A percentile compares a stretch with the other conserved stretches of the same genome.
phyloP scores from a whole-genome alignment of 2,113 vertebrate species.

The Eulemur macaco region DNA sequence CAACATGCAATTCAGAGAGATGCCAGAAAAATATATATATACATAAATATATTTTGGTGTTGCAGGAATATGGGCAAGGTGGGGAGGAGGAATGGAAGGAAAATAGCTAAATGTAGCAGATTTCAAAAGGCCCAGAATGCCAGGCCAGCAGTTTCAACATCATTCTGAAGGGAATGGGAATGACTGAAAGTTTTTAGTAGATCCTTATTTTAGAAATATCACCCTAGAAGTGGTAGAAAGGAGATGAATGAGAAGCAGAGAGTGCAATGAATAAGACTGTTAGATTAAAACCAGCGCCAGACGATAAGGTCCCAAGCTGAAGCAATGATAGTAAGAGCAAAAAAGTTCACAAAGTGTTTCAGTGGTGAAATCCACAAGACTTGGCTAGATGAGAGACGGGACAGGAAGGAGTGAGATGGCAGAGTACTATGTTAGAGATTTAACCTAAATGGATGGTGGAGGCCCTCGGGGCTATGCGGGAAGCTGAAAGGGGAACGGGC shows the following conservation, averaged over 20 bases:
- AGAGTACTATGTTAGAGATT: not conserved
- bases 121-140: not conserved
- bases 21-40: not conserved
- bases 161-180: not conserved
- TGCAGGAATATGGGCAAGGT: not conserved
- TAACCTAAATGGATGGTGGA: not conserved
- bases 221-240: not conserved
- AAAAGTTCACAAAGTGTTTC: not conserved
- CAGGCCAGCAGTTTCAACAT: not conserved
- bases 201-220: not conserved
- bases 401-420: not conserved
- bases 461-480: not conserved
- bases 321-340: not conserved
- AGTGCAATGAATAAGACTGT: not conserved
- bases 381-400: not conserved
- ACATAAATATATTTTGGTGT: not conserved
- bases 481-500: not conserved
- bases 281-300: not conserved
- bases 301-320: not conserved
- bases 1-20: not conserved
- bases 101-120: not conserved
- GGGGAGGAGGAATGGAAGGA: not conserved
- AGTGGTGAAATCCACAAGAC: not conserved
- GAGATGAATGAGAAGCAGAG: not conserved
- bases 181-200: not conserved